These are phyloP conservation scores for Riptortus pedestris DNA, from an alignment of 1,140 invertebrate genomes.

Conservation along the genomic window DNA sequence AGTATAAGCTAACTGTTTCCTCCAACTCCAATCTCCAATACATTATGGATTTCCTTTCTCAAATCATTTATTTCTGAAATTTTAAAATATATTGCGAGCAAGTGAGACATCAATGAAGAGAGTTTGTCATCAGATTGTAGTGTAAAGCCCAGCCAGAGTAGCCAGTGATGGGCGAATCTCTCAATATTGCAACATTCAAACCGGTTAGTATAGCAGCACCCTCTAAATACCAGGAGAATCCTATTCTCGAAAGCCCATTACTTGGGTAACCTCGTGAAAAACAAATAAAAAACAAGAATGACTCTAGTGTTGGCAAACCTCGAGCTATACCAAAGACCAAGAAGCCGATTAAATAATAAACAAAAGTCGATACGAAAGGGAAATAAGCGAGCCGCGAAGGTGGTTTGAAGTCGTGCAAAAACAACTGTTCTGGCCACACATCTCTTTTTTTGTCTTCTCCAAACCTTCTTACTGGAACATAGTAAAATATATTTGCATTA, in stretches of 20 bases:
- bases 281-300: conserved; percentile 52
- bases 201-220: conserved; percentile 51
- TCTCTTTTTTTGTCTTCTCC: conserved; percentile 20
- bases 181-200: conserved; percentile 45
- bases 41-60: too few relatives aligned
- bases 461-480: conserved; percentile 5
- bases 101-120: too few relatives aligned
- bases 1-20: too few relatives aligned
- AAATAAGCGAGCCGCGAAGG: conserved; percentile 34
- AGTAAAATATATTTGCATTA: background rate
- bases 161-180: conserved; percentile 45
- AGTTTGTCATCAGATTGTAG: background rate
- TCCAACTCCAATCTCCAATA: too few relatives aligned
- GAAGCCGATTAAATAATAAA: background rate
- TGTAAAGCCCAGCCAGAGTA: conserved; percentile 43
- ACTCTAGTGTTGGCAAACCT: conserved; percentile 28
- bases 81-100: too few relatives aligned
- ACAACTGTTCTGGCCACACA: conserved; percentile 30
- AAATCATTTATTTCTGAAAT: too few relatives aligned
- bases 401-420: conserved; percentile 30
- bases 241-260: conserved; percentile 45
- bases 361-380: background rate
- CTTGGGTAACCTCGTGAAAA: conserved; percentile 55
- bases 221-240: conserved; percentile 56
- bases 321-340: background rate